phyloP scores from a whole-genome alignment of 1,140 invertebrate species.

The Sinella curviseta region DNA sequence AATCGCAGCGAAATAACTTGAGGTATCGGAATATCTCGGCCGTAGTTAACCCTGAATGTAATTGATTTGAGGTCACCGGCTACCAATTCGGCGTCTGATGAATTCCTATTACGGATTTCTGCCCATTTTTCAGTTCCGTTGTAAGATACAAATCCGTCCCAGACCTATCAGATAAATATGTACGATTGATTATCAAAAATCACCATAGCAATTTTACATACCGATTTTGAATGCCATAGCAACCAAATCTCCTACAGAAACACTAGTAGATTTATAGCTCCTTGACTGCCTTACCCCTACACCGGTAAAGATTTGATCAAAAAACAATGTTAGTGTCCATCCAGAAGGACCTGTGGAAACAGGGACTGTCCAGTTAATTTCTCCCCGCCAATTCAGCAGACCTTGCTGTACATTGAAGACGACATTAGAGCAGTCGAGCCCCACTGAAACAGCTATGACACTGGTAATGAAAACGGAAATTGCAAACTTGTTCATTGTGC shows the following conservation, averaged over 20 bases:
- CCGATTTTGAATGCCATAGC: too few species aligned
- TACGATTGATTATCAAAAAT: too few species aligned
- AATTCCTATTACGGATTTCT: conserved; percentile 1
- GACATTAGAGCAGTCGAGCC: conserved; percentile 22
- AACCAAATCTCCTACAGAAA: too few species aligned
- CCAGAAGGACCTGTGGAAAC: neutral
- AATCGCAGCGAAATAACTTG: conserved; percentile 16
- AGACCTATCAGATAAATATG: conserved; percentile 7
- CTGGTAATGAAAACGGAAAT: neutral
- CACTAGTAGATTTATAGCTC: too few species aligned
- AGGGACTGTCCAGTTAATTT: conserved; percentile 31
- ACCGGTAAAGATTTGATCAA: conserved; percentile 27
- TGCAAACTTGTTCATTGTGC: neutral
- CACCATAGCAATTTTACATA: too few species aligned
- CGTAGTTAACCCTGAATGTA: conserved; percentile 28
- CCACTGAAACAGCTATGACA: neutral
- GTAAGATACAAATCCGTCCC: neutral
- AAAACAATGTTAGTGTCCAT: neutral
- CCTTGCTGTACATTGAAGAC: conserved; percentile 24
- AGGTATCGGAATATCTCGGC: neutral
- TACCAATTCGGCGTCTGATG: neutral
- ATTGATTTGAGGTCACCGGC: neutral
- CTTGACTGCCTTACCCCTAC: conserved; percentile 23
- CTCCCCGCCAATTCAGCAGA: conserved; percentile 33
- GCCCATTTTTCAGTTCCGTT: conserved; percentile 3